Evolutionary conservation across 2,113 vertebrate species (phyloP).

Genomic region (Nesogale talazaci): DNA sequence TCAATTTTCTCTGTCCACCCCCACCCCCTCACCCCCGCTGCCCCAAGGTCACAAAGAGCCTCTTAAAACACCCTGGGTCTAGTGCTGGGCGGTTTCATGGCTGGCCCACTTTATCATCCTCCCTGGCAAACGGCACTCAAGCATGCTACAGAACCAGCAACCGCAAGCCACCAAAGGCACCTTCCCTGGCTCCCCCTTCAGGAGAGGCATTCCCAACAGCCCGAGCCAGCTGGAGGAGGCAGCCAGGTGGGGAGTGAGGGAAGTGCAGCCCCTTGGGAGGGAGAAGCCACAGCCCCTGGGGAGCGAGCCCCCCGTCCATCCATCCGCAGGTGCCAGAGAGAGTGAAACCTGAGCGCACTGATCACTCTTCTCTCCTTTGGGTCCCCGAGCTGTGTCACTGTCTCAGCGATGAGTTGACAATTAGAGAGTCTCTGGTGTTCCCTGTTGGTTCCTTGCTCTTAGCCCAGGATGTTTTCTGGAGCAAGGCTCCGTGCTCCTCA

Average conservation of each 20-base stretch:
- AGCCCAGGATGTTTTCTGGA: conserved; percentile 24
- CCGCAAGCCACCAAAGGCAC: neutral
- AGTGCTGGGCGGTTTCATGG: too few relatives aligned
- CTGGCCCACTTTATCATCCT: neutral
- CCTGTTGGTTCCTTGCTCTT: neutral
- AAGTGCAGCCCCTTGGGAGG: neutral
- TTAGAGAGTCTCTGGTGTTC: neutral
- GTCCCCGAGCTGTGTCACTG: neutral
- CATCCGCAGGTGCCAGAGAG: too few relatives aligned
- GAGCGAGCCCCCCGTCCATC: neutral
- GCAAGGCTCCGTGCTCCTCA: too few relatives aligned
- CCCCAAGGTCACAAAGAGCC: neutral
- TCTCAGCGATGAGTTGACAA: conserved; percentile 1
- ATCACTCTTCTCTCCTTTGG: neutral
- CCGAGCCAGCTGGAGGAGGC: neutral
- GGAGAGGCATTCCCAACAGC: neutral
- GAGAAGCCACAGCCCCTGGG: too few relatives aligned
- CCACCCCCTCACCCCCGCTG: neutral
- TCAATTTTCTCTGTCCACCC: neutral
- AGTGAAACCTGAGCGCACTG: neutral
- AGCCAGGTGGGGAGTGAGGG: neutral
- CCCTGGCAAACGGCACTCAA: too few relatives aligned
- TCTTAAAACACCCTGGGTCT: neutral
- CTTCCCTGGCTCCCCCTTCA: neutral
- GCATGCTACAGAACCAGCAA: too few relatives aligned